A percentile compares a stretch with the other conserved stretches of the same genome.
Conservation (phyloP, 2,113 vertebrate species). For the Neodon shergylaensis region DNA sequence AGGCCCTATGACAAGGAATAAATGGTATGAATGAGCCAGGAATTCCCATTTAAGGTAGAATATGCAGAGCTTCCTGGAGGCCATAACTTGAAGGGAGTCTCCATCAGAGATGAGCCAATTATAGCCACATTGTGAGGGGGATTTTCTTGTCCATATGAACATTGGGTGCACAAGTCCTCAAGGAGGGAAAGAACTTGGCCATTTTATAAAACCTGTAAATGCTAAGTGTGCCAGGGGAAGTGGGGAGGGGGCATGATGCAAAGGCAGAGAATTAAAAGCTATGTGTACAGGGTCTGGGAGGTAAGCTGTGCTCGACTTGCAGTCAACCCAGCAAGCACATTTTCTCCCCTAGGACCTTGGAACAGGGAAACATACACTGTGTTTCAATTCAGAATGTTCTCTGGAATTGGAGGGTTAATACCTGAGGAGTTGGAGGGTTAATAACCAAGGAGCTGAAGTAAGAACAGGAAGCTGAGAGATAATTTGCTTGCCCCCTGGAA, state of each 20-base stretch:
- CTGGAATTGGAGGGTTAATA: neutral
- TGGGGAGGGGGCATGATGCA: fast-evolving
- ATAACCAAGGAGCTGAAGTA: neutral
- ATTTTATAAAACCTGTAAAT: neutral
- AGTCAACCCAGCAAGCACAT: fast-evolving
- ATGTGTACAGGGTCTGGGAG: neutral
- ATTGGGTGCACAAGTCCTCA: neutral
- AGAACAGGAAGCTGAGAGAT: neutral
- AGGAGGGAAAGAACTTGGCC: neutral
- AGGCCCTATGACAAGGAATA: neutral
- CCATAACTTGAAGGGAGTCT: neutral
- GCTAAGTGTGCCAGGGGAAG: neutral
- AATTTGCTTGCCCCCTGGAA: neutral
- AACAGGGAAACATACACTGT: neutral
- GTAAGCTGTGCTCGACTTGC: fast-evolving
- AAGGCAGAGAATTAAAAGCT: neutral
- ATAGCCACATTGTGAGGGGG: neutral
- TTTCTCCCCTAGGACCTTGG: neutral
- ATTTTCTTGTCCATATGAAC: neutral
- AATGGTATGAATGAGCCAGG: too few relatives aligned
- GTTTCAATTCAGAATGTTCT: neutral
- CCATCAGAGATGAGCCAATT: fast-evolving
- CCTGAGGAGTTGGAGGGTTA: neutral
- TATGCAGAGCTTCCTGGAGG: neutral
- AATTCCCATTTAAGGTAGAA: neutral